Evolutionary conservation across 2,888 invertebrate genomes (phyloP).

Genomic region (Sussaba pulchella): DNA sequence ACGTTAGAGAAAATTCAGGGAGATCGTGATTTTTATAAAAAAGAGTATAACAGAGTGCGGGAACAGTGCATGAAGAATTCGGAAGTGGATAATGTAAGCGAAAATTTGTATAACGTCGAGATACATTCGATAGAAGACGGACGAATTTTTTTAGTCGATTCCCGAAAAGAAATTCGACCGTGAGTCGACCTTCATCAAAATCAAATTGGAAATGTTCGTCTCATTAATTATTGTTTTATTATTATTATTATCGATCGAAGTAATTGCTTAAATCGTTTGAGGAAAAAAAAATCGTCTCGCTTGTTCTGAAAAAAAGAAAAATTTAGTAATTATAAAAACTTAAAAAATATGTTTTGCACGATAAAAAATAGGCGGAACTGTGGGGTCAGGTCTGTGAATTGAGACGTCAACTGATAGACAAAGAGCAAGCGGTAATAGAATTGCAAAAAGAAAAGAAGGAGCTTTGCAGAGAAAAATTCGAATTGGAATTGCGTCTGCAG

Average conservation of each 20-base stretch:
- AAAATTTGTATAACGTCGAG: not conserved
- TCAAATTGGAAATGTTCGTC: too few species aligned
- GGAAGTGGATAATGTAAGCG: constrained; percentile 79
- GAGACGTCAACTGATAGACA: constrained; percentile 82
- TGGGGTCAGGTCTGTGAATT: constrained; percentile 78
- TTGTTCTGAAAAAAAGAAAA: too few species aligned
- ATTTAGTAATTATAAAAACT: not conserved
- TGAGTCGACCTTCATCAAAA: too few species aligned
- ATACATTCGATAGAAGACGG: not conserved
- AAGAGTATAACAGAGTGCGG: constrained; percentile 84
- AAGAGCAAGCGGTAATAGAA: constrained; percentile 82
- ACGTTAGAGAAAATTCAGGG: constrained; percentile 81
- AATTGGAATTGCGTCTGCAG: constrained; percentile 83
- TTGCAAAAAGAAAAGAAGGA: constrained; percentile 84
- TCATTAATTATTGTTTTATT: too few species aligned
- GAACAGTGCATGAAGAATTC: constrained; percentile 81
- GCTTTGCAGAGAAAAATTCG: constrained; percentile 83
- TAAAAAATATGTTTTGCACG: not conserved
- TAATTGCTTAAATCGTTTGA: too few species aligned
- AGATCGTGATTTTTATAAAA: constrained; percentile 85
- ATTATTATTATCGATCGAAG: too few species aligned
- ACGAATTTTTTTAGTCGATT: not conserved
- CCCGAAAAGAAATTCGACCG: not conserved
- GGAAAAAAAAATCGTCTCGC: too few species aligned
- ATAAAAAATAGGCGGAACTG: constrained; percentile 64